Evolutionary conservation across 35 echinoderm and acorn worm genomes (phyloP), one percentile per base, ranked within the genome.

Genomic region (Lytechinus pictus): DNA sequence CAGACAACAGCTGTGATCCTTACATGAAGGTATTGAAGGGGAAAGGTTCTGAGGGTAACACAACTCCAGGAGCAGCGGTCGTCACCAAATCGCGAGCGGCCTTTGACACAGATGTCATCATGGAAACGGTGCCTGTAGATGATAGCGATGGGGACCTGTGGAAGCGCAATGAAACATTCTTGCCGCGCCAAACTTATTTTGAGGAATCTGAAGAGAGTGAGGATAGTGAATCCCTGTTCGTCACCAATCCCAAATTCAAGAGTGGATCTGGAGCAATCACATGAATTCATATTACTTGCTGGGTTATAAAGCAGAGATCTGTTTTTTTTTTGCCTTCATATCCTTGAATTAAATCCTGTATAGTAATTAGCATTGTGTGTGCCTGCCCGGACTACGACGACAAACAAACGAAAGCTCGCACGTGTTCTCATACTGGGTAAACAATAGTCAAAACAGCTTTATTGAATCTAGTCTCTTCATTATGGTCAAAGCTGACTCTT

Each of bases 181-280:
- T 93, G 92, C 92, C 92, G 0, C 27, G 52, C 9, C 53, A 93
- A 27, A 93, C 92, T 27, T 57, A 55, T 54, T 93, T 93, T 93
- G 92, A 54, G 56, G 29, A 52, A 44, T 90, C 52, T 90, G 88
- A 93, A 24, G n/a, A 93, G 54, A 93, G 92, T 55, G 92, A 93
- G 1, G 92, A 93, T 54, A 93, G 54, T 27, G 54, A 93, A 27
- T 93, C 92, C 57, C 54, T 93, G 92, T 93, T 93, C 56, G 55
- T 28, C 5, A 44, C 1, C 27, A 93, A 55, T 57, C 28, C 92
- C 54, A 54, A 54, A 57, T 93, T n/a, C n/a, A 93, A 93, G 27
- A 57, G 92, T 28, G 92, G 52, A 13, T 52, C 88, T 90, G 88
- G 66, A 24, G 66, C 66, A 79, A 79, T 79, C 66, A 79, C 66